Conservation (phyloP, 1,140 invertebrate genomes). For the Lordiphosa clarofinis region DNA sequence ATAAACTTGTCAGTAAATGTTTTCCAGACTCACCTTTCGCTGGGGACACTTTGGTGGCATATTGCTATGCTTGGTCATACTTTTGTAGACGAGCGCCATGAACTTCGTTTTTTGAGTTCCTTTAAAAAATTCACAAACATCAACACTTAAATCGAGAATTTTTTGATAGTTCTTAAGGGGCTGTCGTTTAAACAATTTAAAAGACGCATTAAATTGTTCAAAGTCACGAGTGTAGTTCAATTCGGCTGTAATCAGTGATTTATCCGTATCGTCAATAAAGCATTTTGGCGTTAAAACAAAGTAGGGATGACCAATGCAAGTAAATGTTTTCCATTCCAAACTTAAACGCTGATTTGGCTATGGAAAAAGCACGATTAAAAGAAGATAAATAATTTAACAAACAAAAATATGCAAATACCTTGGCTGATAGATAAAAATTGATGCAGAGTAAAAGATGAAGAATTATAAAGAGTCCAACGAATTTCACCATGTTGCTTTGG, state of each 20-base stretch:
- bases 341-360: constrained; percentile 8
- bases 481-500: neutral
- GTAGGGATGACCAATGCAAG: constrained; percentile 9
- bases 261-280: constrained; percentile 23
- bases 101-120: constrained; percentile 22
- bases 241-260: constrained; percentile 17
- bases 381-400: neutral
- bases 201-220: constrained; percentile 21
- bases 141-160: constrained; percentile 29
- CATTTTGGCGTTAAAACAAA: constrained; percentile 22
- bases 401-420: neutral
- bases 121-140: constrained; percentile 31
- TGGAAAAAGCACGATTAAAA: neutral
- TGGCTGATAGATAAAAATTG: neutral
- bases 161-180: constrained; percentile 19
- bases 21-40: constrained; percentile 16
- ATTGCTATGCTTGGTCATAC: constrained; percentile 11
- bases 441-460: neutral
- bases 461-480: neutral
- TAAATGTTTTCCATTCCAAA: constrained; percentile 32
- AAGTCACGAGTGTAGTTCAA: constrained; percentile 10
- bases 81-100: constrained; percentile 17
- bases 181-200: constrained; percentile 14
- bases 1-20: too few relatives aligned
- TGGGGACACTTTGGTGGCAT: constrained; percentile 30